Evolutionary conservation across 2,797 vertebrate genomes (phyloP).

Genomic region (Margarornis squamiger): DNA sequence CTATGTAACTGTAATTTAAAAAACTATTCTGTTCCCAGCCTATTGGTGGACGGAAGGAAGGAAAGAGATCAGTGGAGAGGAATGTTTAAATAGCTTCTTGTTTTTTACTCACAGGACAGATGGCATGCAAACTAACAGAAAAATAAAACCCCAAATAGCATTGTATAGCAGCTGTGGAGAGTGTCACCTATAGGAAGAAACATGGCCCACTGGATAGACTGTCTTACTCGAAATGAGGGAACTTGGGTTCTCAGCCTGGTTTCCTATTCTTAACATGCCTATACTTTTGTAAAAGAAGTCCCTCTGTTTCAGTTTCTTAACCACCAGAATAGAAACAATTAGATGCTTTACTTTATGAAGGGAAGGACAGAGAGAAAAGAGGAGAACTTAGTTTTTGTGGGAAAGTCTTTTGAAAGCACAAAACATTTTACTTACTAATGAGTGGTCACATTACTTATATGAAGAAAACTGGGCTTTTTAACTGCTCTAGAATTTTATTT

Average conservation of each 20-base stretch:
- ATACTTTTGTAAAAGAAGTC: background rate
- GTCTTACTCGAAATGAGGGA: background rate
- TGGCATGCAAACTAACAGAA: conserved; percentile 48
- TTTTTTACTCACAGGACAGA: conserved; percentile 60
- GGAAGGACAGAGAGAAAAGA: background rate
- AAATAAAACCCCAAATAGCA: conserved; percentile 45
- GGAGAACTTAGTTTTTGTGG: background rate
- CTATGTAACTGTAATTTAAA: background rate
- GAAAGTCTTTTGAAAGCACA: background rate
- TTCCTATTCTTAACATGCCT: background rate
- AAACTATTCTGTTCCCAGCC: background rate
- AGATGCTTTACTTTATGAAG: background rate
- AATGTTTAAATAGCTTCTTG: conserved; percentile 66
- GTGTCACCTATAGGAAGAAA: conserved; percentile 23
- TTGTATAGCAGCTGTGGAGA: conserved; percentile 42
- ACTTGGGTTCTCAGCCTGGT: background rate
- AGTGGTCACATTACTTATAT: background rate
- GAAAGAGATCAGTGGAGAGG: conserved; percentile 60
- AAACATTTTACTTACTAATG: background rate
- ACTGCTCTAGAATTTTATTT: background rate
- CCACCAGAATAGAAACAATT: background rate
- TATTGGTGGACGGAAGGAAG: conserved; percentile 38
- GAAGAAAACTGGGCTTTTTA: background rate
- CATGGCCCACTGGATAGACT: background rate
- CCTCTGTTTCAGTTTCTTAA: background rate